Evolutionary conservation across 2,888 invertebrate genomes (phyloP), one percentile per base, ranked within the genome.

Genomic region (Chloroclystis v-ata): DNA sequence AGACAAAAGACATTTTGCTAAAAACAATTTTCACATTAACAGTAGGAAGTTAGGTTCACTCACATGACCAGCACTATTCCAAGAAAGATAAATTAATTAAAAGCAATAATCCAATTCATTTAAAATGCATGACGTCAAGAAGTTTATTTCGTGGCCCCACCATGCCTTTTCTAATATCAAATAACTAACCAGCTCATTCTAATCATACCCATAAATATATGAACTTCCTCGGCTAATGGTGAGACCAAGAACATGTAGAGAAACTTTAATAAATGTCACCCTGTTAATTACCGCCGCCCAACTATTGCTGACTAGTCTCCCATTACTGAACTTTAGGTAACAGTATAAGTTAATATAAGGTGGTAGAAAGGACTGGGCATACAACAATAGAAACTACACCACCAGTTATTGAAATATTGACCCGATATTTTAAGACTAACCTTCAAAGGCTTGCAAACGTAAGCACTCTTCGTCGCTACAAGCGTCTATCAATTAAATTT

Each of bases 401-500:
- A n/a, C n/a, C n/a, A n/a, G n/a, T n/a, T n/a, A n/a, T n/a, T n/a
- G n/a, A n/a, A n/a, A n/a, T n/a, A n/a, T n/a, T n/a, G n/a, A n/a
- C n/a, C n/a, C n/a, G n/a, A n/a, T n/a, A n/a, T n/a, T 26, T 26
- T 26, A 26, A 1, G 7, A 6, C 26, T 26, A 6, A 8, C 8
- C 26, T 35, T 12, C 39, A 29, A 20, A 30, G 41, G 20, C 8
- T 8, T 35, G 16, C 39, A 29, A 20, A 30, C 44, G 20, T 40
- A 40, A 40, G 44, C 40, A 29, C 40, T 40, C 16, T 41, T 37
- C 30, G 29, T 43, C 35, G 29, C 46, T 52, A 46, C 43, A 46
- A 41, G 44, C 35, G 30, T 44, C 48, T 50, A 57, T 46, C 9
- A 47, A 49, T 50, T 44, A 52, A 45, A 50, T 48, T 47, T 52